A percentile compares a stretch with the other conserved stretches of the same genome.
Evolutionary conservation across 2,888 invertebrate genomes (phyloP).

Genomic region (Graphium colonna): DNA sequence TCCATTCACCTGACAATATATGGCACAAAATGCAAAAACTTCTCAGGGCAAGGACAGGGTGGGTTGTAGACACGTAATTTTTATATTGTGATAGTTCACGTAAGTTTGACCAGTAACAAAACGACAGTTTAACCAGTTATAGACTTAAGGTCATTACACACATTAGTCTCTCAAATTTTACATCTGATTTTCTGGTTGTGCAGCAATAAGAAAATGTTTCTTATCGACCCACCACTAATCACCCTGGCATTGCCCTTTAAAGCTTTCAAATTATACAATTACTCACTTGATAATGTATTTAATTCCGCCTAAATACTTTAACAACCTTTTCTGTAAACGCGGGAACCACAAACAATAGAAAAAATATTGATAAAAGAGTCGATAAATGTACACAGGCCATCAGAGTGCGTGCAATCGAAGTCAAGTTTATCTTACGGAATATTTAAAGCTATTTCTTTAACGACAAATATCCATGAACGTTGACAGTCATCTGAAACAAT

Average conservation of each 20-base stretch:
- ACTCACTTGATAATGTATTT: neutral
- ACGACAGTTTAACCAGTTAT: too few species aligned
- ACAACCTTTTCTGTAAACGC: conserved; percentile 5
- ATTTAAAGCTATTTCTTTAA: neutral
- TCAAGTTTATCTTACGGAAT: neutral
- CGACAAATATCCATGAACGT: neutral
- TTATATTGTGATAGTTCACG: too few species aligned
- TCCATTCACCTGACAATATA: neutral
- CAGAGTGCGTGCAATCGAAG: neutral
- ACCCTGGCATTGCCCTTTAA: neutral
- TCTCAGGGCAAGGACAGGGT: neutral
- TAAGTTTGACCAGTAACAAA: too few species aligned
- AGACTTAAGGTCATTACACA: too few species aligned
- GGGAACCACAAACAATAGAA: conserved; percentile 16
- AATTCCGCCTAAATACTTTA: conserved; percentile 5
- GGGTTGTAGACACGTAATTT: too few species aligned
- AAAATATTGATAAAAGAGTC: conserved; percentile 7
- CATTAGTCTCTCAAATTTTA: too few species aligned
- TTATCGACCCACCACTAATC: too few species aligned
- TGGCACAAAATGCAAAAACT: neutral
- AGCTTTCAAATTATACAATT: neutral
- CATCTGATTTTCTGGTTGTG: too few species aligned
- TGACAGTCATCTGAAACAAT: conserved; percentile 22
- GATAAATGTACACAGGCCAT: conserved; percentile 9
- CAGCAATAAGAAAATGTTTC: too few species aligned